These are phyloP conservation scores for Meles meles DNA, from an alignment of 2,113 vertebrate genomes.

Conservation along the genomic window DNA sequence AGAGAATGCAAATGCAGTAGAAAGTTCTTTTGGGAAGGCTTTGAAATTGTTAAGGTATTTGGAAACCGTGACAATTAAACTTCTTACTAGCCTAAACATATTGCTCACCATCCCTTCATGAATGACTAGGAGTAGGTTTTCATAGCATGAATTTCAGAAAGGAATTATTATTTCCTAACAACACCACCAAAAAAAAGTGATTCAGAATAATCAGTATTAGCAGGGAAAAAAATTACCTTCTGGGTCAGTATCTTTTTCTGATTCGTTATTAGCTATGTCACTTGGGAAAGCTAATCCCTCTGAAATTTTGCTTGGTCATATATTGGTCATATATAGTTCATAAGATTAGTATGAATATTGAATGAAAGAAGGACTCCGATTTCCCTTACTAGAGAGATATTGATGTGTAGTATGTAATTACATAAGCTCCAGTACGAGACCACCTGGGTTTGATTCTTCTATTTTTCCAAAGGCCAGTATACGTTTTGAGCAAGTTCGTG, in stretches of 20 bases:
- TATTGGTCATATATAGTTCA: neutral
- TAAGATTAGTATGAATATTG: neutral
- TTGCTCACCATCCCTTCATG: neutral
- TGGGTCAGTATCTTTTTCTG: neutral
- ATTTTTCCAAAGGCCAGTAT: neutral
- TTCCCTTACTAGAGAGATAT: neutral
- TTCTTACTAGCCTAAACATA: neutral
- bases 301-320: neutral
- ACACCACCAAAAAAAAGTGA: neutral
- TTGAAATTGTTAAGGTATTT: conserved; percentile 41
- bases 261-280: neutral
- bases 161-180: neutral
- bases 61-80: conserved; percentile 31
- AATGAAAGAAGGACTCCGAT: neutral
- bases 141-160: neutral
- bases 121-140: neutral
- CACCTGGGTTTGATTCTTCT: neutral
- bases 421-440: neutral
- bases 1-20: conserved; percentile 9
- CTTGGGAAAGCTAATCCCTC: neutral
- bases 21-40: neutral
- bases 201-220: conserved; percentile 31
- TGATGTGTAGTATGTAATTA: neutral
- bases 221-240: neutral
- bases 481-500: neutral